Evolutionary conservation across 2,113 vertebrate species (phyloP), one percentile per base, ranked within the genome.

Genomic region (Gambusia affinis): DNA sequence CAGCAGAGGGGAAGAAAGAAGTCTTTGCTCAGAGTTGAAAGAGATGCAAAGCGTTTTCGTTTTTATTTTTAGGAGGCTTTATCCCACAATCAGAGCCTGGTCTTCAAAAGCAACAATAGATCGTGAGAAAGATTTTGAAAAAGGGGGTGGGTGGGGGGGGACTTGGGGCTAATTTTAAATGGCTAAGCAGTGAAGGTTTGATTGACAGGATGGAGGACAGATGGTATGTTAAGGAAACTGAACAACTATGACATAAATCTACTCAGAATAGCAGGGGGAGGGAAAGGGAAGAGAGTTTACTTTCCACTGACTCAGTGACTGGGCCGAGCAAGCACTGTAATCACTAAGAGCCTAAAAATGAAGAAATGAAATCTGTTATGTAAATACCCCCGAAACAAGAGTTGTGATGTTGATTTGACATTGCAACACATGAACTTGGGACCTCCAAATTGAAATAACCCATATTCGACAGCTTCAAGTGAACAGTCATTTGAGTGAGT

Each of bases 61-160:
- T 77, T 90, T 87, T 87, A 80, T 89, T 90, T 91, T 87, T 85
- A 80, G 83, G 81, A 85, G 35, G 62, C 73, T 64, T 69, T 70
- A 79, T 54, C 81, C 69, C 67, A 76, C 88, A 87, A 89, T 91
- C 84, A 89, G 85, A 78, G 51, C 35, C 79, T 83, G 82, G 85
- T 90, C 86, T 91, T 90, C 87, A 84, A 89, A 91, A 91, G 84
- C 81, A 90, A 88, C 85, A 89, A 84, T 87, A 82, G 81, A 83
- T 78, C 87, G 67, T 87, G 86, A 87, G 86, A 89, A 90, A 91
- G 80, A 79, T 75, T 81, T 75, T 22, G 29, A 37, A 22, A 35
- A 8, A 8, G 2, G 35, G 35, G 35, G 15, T 0, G 35, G 35
- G 35, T 0, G 0, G 35, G 8, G 27, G 65, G 31, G 72, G 70